A percentile compares a stretch with the other conserved stretches of the same genome.
phyloP scores from a whole-genome alignment of 1,140 invertebrate species.

The Drosophila nigromelanica region DNA sequence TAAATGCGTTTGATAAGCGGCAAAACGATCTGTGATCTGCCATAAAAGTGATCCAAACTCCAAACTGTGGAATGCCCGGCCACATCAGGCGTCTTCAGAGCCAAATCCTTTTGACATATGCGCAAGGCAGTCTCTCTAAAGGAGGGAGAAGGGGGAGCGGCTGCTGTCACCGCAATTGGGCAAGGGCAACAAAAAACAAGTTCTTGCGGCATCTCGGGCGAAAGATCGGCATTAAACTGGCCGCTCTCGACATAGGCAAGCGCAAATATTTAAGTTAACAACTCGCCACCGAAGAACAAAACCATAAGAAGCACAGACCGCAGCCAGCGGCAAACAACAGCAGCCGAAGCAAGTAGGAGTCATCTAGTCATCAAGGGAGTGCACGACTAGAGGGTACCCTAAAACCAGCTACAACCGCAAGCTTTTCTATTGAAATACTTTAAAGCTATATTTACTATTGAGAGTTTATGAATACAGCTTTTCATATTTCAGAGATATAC shows the following conservation, averaged over 20 bases:
- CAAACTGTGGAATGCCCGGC: constrained; percentile 7
- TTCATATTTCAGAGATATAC: too few species aligned
- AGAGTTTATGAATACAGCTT: too few species aligned
- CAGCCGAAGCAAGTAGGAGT: not conserved
- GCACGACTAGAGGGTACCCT: not conserved
- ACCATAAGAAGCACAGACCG: constrained; percentile 73
- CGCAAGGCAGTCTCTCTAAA: too few species aligned
- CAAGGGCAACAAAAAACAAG: constrained; percentile 67
- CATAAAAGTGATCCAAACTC: constrained; percentile 14
- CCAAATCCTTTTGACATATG: too few species aligned
- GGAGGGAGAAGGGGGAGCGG: too few species aligned
- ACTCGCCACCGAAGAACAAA: constrained; percentile 59
- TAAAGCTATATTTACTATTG: too few species aligned
- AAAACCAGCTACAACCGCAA: not conserved
- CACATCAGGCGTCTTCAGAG: not conserved
- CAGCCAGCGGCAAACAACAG: constrained; percentile 19
- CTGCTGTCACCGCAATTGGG: constrained; percentile 49
- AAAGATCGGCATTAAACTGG: constrained; percentile 41
- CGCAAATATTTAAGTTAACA: constrained; percentile 79
- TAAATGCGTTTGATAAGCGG: constrained; percentile 44
- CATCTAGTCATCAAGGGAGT: not conserved
- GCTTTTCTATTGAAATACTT: too few species aligned
- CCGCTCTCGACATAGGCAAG: constrained; percentile 39
- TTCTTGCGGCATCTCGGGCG: constrained; percentile 50
- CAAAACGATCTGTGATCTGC: constrained; percentile 24